These are phyloP conservation scores for Melanaphis sacchari DNA, from an alignment of 1,140 invertebrate species.

Conservation along the genomic window DNA sequence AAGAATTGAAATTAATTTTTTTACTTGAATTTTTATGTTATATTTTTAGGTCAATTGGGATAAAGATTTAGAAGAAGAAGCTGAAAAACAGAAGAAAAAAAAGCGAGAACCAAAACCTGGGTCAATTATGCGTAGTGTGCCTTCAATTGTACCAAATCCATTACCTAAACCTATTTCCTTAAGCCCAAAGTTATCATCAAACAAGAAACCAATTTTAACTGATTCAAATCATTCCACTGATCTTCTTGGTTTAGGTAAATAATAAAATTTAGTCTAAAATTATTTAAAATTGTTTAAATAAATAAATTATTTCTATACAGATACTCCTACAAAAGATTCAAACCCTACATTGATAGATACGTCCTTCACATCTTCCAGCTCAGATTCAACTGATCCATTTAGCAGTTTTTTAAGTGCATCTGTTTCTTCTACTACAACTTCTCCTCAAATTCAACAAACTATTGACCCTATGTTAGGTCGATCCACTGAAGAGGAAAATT, in stretches of 20 bases:
- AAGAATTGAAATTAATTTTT: not conserved
- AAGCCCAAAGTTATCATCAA: constrained; percentile 66
- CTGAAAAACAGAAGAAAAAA: constrained; percentile 82
- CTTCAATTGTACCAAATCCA: constrained; percentile 64
- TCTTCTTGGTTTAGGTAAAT: constrained; percentile 70
- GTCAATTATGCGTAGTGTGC: constrained; percentile 31
- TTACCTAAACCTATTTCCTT: constrained; percentile 68
- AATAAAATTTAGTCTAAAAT: constrained; percentile 1
- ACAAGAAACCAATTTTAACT: constrained; percentile 69
- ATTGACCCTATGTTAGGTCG: constrained; percentile 60
- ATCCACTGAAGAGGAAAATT: constrained; percentile 81
- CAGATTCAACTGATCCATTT: constrained; percentile 70
- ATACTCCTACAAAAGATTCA: constrained; percentile 46
- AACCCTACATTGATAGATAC: constrained; percentile 54
- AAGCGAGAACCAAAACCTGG: constrained; percentile 63
- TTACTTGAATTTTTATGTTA: not conserved
- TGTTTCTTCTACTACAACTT: constrained; percentile 62
- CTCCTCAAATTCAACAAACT: constrained; percentile 59
- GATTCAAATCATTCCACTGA: constrained; percentile 64
- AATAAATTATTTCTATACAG: not conserved
- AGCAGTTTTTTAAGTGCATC: constrained; percentile 78
- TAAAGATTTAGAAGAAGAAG: constrained; percentile 87
- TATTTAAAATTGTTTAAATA: not conserved
- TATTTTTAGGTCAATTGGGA: constrained; percentile 71
- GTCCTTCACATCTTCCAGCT: constrained; percentile 66